Conservation (phyloP, 2,113 vertebrate species). For the Phrynosoma blainvillii region DNA sequence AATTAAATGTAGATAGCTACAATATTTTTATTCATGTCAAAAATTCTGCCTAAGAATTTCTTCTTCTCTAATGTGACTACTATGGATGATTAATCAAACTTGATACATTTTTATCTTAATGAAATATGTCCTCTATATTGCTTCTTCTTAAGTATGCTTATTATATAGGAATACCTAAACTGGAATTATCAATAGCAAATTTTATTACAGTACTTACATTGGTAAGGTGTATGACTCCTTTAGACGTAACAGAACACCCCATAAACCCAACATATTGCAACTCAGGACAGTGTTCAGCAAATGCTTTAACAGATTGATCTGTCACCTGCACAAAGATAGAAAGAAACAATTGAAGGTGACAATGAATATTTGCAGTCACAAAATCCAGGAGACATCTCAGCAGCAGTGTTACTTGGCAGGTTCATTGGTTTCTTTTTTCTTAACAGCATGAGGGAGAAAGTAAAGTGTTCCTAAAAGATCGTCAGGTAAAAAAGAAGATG, state of each 20-base stretch:
- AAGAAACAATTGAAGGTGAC: slow-evolving; percentile 11
- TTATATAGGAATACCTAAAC: neutral
- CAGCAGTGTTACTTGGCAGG: neutral
- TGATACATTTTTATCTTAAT: neutral
- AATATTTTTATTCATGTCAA: neutral
- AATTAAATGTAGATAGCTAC: neutral
- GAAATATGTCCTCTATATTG: neutral
- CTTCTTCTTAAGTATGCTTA: neutral
- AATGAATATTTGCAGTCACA: neutral
- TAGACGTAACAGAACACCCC: slow-evolving; percentile 97
- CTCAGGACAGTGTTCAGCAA: slow-evolving; percentile 94
- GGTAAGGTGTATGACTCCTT: slow-evolving; percentile 98
- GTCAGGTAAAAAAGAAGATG: neutral
- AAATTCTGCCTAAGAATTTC: neutral
- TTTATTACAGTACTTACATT: slow-evolving; percentile 78
- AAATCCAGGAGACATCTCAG: neutral
- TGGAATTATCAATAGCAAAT: neutral
- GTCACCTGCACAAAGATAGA: slow-evolving; percentile 83
- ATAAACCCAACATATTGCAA: slow-evolving; percentile 98
- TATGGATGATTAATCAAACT: neutral
- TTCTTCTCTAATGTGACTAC: neutral
- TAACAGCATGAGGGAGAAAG: neutral
- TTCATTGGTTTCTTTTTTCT: slow-evolving; percentile 17
- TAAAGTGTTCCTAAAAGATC: neutral
- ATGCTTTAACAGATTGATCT: slow-evolving; percentile 91